Conservation (phyloP, 2,113 vertebrate species). For the Isichthys henryi region DNA sequence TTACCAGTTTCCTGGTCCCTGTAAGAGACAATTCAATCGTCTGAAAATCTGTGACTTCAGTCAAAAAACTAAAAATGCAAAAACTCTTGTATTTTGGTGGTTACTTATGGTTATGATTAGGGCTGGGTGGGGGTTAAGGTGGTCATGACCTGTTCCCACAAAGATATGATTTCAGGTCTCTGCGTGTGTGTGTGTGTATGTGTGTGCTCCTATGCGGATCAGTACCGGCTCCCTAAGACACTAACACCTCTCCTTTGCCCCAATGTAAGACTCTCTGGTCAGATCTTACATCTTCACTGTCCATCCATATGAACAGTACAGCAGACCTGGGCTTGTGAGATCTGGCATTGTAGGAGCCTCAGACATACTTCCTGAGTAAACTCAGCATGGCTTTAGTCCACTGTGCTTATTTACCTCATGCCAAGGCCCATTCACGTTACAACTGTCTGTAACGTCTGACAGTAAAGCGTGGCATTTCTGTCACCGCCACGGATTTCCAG, state of each 20-base stretch:
- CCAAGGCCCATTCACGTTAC: not conserved
- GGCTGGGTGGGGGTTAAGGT: no score
- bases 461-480: not conserved
- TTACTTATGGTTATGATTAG: no score
- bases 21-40: no score
- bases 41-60: no score
- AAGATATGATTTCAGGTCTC: not conserved
- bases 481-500: not conserved
- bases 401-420: not conserved
- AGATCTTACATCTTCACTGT: slow-evolving; percentile 8
- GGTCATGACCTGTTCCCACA: no score
- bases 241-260: not conserved
- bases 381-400: not conserved
- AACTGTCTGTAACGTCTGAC: not conserved
- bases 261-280: not conserved
- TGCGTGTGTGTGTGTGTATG: not conserved
- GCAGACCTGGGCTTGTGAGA: slow-evolving; percentile 9
- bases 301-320: slow-evolving; percentile 14
- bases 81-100: no score
- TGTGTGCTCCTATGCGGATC: not conserved
- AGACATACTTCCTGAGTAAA: not conserved
- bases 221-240: not conserved
- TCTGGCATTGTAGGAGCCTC: not conserved
- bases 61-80: no score
- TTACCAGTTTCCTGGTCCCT: no score